phyloP scores from a whole-genome alignment of 2,113 vertebrate genomes.

The Phocoena phocoena region DNA sequence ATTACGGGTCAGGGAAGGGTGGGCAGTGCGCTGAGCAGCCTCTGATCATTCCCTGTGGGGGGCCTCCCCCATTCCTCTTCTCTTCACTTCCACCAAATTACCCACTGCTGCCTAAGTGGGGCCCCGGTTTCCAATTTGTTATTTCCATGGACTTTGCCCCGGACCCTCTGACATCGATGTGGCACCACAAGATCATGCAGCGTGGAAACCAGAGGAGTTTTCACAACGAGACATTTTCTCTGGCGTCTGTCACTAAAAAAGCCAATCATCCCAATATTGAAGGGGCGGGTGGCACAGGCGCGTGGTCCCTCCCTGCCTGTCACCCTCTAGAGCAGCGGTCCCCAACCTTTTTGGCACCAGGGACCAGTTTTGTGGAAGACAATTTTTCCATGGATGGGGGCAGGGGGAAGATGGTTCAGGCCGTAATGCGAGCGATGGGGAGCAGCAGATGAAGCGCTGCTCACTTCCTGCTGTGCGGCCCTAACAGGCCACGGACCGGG shows the following conservation, averaged over 20 bases:
- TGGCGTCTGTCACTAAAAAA: not conserved
- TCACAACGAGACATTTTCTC: not conserved
- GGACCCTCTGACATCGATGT: fast-evolving
- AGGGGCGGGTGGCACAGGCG: fast-evolving
- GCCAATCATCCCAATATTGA: not conserved
- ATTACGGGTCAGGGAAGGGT: constrained; percentile 39
- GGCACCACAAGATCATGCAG: not conserved
- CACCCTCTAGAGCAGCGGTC: not conserved
- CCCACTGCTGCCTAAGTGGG: not conserved
- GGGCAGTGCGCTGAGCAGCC: not conserved
- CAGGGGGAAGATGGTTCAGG: not conserved
- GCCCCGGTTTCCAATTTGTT: not conserved
- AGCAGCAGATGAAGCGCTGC: too few species aligned
- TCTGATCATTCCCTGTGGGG: not conserved
- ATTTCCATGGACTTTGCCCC: not conserved
- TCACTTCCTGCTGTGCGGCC: too few species aligned
- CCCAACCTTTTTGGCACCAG: too few species aligned
- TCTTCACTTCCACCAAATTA: not conserved
- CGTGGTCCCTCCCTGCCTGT: fast-evolving
- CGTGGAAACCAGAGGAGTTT: not conserved
- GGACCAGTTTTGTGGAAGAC: too few species aligned
- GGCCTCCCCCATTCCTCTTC: not conserved
- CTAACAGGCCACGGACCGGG: too few species aligned
- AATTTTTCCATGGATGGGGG: not conserved
- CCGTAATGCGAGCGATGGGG: too few species aligned